Evolutionary conservation across 2,113 vertebrate genomes (phyloP), one percentile per base, ranked within the genome.

Genomic region (Chroicocephalus ridibundus): DNA sequence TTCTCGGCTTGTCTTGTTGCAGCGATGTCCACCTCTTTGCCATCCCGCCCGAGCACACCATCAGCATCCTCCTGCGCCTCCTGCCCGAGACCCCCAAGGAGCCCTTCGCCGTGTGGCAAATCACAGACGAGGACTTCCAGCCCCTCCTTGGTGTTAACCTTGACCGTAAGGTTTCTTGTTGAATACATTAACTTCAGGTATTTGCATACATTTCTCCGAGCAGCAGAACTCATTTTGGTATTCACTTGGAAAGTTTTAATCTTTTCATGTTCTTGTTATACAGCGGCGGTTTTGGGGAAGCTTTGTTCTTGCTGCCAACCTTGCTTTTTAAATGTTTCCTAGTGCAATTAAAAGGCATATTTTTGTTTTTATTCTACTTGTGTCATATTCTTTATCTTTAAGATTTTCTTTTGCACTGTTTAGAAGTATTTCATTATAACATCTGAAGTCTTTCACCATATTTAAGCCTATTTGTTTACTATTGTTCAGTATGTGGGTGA

Each of bases 101-200:
- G 84, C 98, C 98, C 55, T 99, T 99, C 1, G 98, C 99, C 0
- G 96, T 99, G 42, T 99, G 99, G 99, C 99, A 99, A 97, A 97
- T 99, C 94, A 99, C 98, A 0, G 98, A 99, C 1, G 98, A 98
- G 70, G 98, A 99, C 95, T 99, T 99, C 97, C 99, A 99, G 98
- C 99, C 99, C 3, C 97, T 98, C 64, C 98, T 99, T 74, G 99
- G 99, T 9, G 94, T 99, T 22, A 98, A 99, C 82, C 97, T 99
- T 44, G 98, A 99, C 52, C 98, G 99, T 99, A 97, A 99, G 99
- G 69, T 47, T 83, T 82, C 65, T 68, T 47, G n/a, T 70, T 69
- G 65, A 74, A 24, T 49, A 31, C 8, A 0, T 79, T 10, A 3
- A 49, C 31, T 47, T n/a, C 2, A 5, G 34, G 19, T 44, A 38